Base-by-base conservation (phyloP, 2,888 invertebrate genomes). In the Laothoe populi region DNA sequence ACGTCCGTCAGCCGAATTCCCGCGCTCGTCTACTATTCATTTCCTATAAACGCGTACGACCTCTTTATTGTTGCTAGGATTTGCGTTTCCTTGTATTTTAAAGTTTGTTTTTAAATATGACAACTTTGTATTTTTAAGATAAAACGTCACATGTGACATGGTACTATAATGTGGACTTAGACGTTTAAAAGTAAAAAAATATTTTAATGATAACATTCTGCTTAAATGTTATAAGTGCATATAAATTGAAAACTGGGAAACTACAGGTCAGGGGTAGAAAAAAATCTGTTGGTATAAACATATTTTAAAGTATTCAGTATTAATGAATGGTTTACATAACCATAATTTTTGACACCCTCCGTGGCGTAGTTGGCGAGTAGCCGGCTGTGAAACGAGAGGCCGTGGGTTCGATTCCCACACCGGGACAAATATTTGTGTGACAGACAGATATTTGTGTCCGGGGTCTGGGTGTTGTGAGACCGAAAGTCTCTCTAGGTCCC, bases 1-100 rank as follows among this genome's bases (percentile, higher is more conserved):
- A 87, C 90, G 90, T 81, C 90, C 88, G 87, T 81, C 84, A 81
- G 76, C 82, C 86, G 84, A 87, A 90, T 88, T 89, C 88, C 88
- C 84, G 81, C 86, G 80, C 82, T 81, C 78, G 75, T 73, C 78
- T 79, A 82, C 84, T 84, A 83, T 82, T 86, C 83, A 84, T 87
- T 88, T 85, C 86, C 87, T 83, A 78, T 81, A 79, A 53, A 77
- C 76, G 78, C 77, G 79, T 79, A 73, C 75, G 77, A 74, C 72
- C 71, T 68, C 75, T 82, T 64, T 53, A 64, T 71, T 66, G 53
- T 53, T 63, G 44, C 45, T 31, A 59, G 45, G 59, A 59, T 45
- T 59, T 31, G 59, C 24, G 53, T 40, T 60, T 19, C 4, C 4
- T 8, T 5, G 24, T 24, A 23, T 45, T 19, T 31, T 31, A n/a